phyloP scores from a whole-genome alignment of 2,888 invertebrate species.

The Cybosia mesomella region DNA sequence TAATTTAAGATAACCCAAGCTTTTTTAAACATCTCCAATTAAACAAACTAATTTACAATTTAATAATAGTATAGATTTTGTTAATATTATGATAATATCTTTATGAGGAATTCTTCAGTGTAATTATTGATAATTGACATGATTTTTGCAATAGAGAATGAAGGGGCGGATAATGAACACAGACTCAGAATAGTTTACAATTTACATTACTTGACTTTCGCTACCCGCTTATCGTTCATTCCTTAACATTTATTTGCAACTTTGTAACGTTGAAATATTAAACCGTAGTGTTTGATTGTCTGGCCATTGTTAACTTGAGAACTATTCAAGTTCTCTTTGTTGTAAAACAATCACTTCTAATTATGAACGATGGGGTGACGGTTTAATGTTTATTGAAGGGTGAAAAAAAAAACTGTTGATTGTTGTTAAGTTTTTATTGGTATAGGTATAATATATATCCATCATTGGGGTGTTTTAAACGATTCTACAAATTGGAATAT shows the following conservation, averaged over 20 bases:
- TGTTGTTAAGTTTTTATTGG: slow-evolving; percentile 16
- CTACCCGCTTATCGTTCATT: slow-evolving; percentile 27
- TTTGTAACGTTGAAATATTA: slow-evolving; percentile 76
- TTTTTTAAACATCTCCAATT: too few relatives aligned
- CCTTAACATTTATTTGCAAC: slow-evolving; percentile 46
- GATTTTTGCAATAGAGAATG: too few relatives aligned
- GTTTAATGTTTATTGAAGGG: slow-evolving; percentile 19
- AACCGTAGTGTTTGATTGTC: slow-evolving; percentile 69
- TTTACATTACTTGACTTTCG: background rate
- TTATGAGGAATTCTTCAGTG: too few relatives aligned
- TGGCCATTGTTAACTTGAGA: slow-evolving; percentile 69
- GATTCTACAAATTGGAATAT: background rate
- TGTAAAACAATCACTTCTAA: slow-evolving; percentile 66
- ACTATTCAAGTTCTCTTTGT: slow-evolving; percentile 67
- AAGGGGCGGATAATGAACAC: too few relatives aligned
- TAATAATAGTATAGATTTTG: too few relatives aligned
- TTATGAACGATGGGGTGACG: slow-evolving; percentile 54
- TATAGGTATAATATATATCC: background rate
- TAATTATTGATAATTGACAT: too few relatives aligned
- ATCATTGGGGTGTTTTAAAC: slow-evolving; percentile 6
- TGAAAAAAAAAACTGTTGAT: slow-evolving; percentile 10
- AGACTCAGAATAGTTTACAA: background rate
- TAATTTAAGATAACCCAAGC: too few relatives aligned
- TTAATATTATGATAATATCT: too few relatives aligned
- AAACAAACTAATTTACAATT: too few relatives aligned